Conservation (phyloP, 2,113 vertebrate genomes). For the Thamnophis sirtalis region DNA sequence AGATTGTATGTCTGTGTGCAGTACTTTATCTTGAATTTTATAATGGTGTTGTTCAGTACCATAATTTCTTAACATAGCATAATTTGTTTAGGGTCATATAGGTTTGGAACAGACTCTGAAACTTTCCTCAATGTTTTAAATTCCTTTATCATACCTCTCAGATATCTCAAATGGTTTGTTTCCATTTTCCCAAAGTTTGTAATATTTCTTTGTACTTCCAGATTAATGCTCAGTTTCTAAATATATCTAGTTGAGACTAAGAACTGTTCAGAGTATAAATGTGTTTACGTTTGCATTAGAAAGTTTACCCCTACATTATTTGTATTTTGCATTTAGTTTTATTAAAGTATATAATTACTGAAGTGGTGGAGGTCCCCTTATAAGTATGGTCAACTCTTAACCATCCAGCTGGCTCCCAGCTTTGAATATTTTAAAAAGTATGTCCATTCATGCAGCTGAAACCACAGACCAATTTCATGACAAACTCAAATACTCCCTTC, state of each 20-base stretch:
- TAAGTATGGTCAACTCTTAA: background rate
- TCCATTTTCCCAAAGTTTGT: background rate
- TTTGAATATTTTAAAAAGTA: slow-evolving; percentile 1
- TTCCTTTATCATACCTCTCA: background rate
- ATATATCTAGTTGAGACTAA: background rate
- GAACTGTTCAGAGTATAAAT: background rate
- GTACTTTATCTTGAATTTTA: background rate
- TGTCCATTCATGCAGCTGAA: background rate
- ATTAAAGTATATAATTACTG: background rate
- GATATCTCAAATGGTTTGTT: background rate
- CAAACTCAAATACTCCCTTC: slow-evolving; percentile 4
- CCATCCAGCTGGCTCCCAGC: background rate
- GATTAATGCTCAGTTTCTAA: background rate
- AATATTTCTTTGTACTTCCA: background rate
- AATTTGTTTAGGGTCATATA: background rate
- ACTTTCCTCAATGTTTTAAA: background rate
- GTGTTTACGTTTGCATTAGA: background rate
- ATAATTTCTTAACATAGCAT: background rate
- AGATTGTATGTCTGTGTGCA: background rate
- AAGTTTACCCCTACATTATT: background rate
- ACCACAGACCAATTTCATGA: slow-evolving; percentile 25
- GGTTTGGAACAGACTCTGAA: background rate
- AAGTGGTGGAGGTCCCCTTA: background rate
- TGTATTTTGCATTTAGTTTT: background rate
- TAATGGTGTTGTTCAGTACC: background rate